Percentiles rank a stretch among this genome's conserved stretches.
phyloP scores from a whole-genome alignment of 2,888 invertebrate species.

The Subacronicta megacephala region DNA sequence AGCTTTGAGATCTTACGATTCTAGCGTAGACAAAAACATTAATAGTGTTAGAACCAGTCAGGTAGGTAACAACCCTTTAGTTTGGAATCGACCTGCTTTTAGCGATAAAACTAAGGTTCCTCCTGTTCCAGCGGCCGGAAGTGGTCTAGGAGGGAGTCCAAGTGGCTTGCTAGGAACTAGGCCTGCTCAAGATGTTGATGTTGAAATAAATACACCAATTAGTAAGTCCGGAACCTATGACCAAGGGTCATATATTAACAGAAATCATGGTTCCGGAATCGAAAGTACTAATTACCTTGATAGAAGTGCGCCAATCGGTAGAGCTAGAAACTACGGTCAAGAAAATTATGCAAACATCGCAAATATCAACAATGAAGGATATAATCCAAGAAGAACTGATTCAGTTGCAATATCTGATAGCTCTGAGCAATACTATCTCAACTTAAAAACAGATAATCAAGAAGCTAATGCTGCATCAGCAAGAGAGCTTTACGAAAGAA shows the following conservation, averaged over 20 bases:
- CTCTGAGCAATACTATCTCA: too few relatives aligned
- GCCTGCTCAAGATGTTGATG: neutral
- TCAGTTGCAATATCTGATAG: too few relatives aligned
- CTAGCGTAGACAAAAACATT: neutral
- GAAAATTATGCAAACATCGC: neutral
- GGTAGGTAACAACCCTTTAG: neutral
- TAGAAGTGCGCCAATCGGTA: neutral
- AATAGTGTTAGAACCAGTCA: neutral
- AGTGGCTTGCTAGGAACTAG: neutral
- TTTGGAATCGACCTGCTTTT: neutral
- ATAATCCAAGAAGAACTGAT: neutral
- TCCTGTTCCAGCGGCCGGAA: too few relatives aligned
- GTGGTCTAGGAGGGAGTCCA: neutral
- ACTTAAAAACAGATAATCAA: too few relatives aligned
- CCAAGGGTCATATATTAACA: conserved; percentile 4
- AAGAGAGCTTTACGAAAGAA: too few relatives aligned
- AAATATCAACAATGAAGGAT: neutral
- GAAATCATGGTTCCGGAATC: neutral
- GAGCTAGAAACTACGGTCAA: neutral
- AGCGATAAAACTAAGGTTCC: too few relatives aligned
- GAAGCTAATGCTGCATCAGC: too few relatives aligned
- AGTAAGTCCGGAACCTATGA: neutral
- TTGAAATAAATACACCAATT: neutral
- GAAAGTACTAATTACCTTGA: conserved; percentile 3
- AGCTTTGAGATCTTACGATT: neutral